Evolutionary conservation across 1,140 invertebrate genomes (phyloP).

Genomic region (Marisa cornuarietis): DNA sequence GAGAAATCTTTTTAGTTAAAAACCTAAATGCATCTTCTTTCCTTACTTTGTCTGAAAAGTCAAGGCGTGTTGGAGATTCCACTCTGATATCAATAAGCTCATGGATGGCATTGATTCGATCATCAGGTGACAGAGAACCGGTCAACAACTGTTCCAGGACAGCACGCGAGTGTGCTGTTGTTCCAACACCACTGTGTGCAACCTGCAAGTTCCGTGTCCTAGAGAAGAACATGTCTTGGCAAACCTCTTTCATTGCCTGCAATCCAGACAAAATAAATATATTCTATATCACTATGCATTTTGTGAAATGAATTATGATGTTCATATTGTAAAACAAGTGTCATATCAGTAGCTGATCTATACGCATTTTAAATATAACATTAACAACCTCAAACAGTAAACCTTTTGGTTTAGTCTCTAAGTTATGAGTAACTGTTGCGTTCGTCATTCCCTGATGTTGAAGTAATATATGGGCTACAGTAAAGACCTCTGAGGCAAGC

Average conservation of each 20-base stretch:
- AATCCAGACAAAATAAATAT: constrained; percentile 5
- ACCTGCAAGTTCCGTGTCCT: constrained; percentile 46
- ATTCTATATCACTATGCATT: no score
- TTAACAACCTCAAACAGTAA: no score
- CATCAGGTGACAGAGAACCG: constrained; percentile 41
- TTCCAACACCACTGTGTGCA: constrained; percentile 32
- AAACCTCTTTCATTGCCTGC: constrained; percentile 58
- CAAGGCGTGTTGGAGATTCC: constrained; percentile 41
- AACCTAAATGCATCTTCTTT: background rate
- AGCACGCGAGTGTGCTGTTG: constrained; percentile 28
- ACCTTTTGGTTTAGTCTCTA: no score
- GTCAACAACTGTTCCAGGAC: constrained; percentile 53
- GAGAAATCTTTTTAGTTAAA: background rate
- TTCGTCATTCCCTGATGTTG: no score
- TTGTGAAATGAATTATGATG: no score
- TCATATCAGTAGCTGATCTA: no score
- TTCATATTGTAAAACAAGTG: no score
- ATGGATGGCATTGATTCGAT: constrained; percentile 49
- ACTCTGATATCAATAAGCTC: constrained; percentile 59
- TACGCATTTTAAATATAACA: no score
- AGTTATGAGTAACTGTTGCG: no score
- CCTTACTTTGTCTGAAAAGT: constrained; percentile 53
- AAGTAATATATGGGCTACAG: no score
- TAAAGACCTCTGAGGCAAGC: no score
- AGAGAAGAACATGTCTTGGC: constrained; percentile 65